A percentile compares a stretch with the other conserved stretches of the same genome.
Evolutionary conservation across 2,888 invertebrate species (phyloP).

Genomic region (Cantharis rufa): DNA sequence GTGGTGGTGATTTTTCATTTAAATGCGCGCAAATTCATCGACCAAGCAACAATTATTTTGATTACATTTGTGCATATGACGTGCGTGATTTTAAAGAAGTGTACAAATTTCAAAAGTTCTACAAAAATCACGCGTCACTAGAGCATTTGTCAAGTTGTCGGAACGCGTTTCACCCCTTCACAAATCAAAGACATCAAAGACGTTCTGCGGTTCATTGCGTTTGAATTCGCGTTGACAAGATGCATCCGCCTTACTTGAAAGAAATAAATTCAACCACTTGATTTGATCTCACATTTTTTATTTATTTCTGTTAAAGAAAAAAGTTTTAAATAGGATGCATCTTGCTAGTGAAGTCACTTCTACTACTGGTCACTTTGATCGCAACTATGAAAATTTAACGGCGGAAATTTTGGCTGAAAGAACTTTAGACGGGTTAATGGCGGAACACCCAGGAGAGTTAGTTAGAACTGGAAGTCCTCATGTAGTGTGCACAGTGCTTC

Average conservation of each 20-base stretch:
- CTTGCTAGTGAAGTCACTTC: conserved; percentile 79
- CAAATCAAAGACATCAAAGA: conserved; percentile 37
- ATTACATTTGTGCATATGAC: conserved; percentile 2
- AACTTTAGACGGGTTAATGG: conserved; percentile 82
- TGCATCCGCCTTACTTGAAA: conserved; percentile 25
- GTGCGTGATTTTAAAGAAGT: conserved; percentile 7
- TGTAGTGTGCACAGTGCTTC: conserved; percentile 92
- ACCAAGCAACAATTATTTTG: conserved; percentile 2
- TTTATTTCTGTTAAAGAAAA: not conserved
- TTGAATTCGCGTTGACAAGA: conserved; percentile 27
- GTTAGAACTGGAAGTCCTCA: conserved; percentile 92
- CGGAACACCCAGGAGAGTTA: conserved; percentile 90
- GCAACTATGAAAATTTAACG: conserved; percentile 70
- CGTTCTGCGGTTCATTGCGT: conserved; percentile 39
- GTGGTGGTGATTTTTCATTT: conserved; percentile 54
- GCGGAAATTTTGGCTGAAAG: conserved; percentile 88
- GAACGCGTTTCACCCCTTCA: conserved; percentile 13
- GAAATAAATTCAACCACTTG: conserved; percentile 27
- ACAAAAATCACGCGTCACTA: conserved; percentile 12
- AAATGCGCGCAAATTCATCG: conserved; percentile 41
- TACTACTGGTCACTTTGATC: conserved; percentile 61
- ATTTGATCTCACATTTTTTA: conserved; percentile 16
- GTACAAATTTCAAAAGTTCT: conserved; percentile 12
- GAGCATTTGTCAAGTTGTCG: conserved; percentile 28
- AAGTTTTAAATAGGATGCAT: conserved; percentile 66